A percentile compares a stretch with the other conserved stretches of the same genome.
phyloP scores from a whole-genome alignment of 92 coral and sea anemone genomes.

The Parazoanthus atlanticus region DNA sequence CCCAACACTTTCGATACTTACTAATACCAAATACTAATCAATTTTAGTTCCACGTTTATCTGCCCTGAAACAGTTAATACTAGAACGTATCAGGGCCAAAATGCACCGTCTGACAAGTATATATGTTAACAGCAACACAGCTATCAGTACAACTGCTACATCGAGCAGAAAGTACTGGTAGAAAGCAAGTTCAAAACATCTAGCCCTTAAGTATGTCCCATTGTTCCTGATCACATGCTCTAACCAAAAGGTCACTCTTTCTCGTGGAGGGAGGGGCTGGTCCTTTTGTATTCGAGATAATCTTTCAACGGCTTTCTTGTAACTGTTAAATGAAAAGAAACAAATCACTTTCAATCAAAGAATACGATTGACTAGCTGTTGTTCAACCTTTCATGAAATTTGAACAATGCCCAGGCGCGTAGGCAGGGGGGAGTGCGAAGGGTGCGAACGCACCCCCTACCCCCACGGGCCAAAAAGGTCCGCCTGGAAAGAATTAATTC shows the following conservation, averaged over 20 bases:
- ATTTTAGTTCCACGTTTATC: neutral
- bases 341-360: neutral
- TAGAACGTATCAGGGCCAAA: neutral
- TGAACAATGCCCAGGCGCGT: neutral
- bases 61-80: neutral
- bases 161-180: slow-evolving; percentile 37
- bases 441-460: no score
- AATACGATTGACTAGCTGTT: neutral
- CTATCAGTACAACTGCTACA: neutral
- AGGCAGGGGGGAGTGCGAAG: no score
- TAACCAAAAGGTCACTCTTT: slow-evolving; percentile 29
- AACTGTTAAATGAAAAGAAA: slow-evolving; percentile 4
- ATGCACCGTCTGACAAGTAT: neutral
- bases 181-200: slow-evolving; percentile 28
- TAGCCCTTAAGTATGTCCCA: slow-evolving; percentile 30
- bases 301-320: slow-evolving; percentile 22
- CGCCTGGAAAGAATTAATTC: no score
- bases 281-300: slow-evolving; percentile 36
- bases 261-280: slow-evolving; percentile 36
- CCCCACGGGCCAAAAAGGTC: no score
- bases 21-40: neutral
- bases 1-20: neutral
- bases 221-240: slow-evolving; percentile 44
- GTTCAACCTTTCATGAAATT: neutral
- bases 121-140: neutral